phyloP scores from a whole-genome alignment of 2,888 invertebrate species.

The Scaptomyza reducta region DNA sequence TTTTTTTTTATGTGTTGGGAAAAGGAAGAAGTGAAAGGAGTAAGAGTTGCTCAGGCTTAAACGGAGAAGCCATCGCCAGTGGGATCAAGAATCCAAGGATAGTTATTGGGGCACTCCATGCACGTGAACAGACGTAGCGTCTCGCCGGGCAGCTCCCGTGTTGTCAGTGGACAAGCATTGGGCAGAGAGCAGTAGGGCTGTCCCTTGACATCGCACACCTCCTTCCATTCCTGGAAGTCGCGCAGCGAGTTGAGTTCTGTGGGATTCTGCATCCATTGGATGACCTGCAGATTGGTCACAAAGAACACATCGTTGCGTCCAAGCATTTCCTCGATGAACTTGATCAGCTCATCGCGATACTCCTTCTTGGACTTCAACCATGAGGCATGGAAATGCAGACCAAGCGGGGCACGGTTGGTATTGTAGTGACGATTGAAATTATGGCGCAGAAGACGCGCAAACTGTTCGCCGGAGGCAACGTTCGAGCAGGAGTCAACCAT shows the following conservation, averaged over 20 bases:
- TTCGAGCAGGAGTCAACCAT: slow-evolving; percentile 98
- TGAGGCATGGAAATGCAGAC: slow-evolving; percentile 96
- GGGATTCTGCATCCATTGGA: slow-evolving; percentile 98
- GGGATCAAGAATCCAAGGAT: slow-evolving; percentile 97
- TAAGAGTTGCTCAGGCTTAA: slow-evolving; percentile 83
- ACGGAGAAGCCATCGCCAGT: slow-evolving; percentile 96
- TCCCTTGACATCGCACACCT: slow-evolving; percentile 96
- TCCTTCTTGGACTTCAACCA: slow-evolving; percentile 97
- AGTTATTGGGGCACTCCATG: slow-evolving; percentile 98
- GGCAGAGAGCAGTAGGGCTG: slow-evolving; percentile 96
- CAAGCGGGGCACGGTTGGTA: slow-evolving; percentile 96
- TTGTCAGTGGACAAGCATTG: slow-evolving; percentile 94
- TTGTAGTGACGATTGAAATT: slow-evolving; percentile 97
- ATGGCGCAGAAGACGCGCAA: slow-evolving; percentile 94
- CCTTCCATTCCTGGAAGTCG: slow-evolving; percentile 98
- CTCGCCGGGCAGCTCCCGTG: slow-evolving; percentile 95
- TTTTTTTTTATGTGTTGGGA: slow-evolving; percentile 28
- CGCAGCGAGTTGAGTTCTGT: slow-evolving; percentile 93
- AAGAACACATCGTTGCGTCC: slow-evolving; percentile 96
- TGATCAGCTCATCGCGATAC: slow-evolving; percentile 94
- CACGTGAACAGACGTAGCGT: slow-evolving; percentile 96
- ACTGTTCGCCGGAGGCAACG: slow-evolving; percentile 95
- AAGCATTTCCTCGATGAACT: slow-evolving; percentile 97
- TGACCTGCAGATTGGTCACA: slow-evolving; percentile 94
- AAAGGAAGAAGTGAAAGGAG: slow-evolving; percentile 8